phyloP scores from a whole-genome alignment of 2,113 vertebrate species.

The rabbit (Oryctolagus cuniculus) region mOryCun1.1 NC_091441.1:43838001-43838500 shows the following conservation, averaged over 20 bases:
- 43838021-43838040: not conserved
- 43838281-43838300: not conserved
- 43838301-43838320: not conserved
- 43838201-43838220: not conserved
- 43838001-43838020: not conserved
- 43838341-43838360: no score
- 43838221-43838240: not conserved
- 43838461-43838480: not conserved
- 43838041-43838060: slow-evolving; percentile 37
- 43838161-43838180: not conserved
- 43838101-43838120: not conserved
- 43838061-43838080: slow-evolving; percentile 21
- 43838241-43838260: not conserved
- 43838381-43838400: not conserved
- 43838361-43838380: no score
- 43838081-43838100: not conserved
- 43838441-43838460: not conserved
- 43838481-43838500: not conserved
- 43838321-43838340: not conserved
- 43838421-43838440: not conserved
- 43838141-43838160: not conserved
- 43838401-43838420: not conserved
- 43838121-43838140: not conserved
- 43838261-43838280: not conserved
- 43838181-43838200: not conserved